Conservation (phyloP, 2,888 invertebrate species). For the Amphipoea oculea region DNA sequence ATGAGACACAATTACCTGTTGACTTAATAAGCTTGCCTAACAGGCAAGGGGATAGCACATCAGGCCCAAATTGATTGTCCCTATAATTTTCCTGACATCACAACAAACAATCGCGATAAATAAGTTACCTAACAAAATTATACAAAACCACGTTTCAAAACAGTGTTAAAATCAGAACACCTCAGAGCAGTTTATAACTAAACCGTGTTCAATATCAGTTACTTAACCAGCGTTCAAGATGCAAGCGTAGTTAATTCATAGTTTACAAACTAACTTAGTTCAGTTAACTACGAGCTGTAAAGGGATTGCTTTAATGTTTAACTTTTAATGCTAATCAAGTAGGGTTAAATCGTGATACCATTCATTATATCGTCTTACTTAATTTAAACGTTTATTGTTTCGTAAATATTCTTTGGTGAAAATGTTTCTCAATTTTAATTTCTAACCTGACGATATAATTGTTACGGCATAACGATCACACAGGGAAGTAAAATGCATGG, state of each 20-base stretch:
- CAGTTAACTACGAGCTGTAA: slow-evolving; percentile 30
- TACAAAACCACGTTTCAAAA: background rate
- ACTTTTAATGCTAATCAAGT: slow-evolving; percentile 30
- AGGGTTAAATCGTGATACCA: background rate
- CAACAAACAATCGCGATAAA: background rate
- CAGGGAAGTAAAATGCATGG: too few species aligned
- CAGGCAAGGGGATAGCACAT: too few species aligned
- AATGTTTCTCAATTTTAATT: too few species aligned
- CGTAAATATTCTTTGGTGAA: background rate
- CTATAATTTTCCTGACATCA: background rate
- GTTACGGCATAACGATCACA: too few species aligned
- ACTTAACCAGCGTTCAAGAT: slow-evolving; percentile 45
- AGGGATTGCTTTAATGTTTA: slow-evolving; percentile 42
- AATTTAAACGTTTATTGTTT: background rate
- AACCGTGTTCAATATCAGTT: slow-evolving; percentile 29
- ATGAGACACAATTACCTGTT: too few species aligned
- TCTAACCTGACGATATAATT: too few species aligned
- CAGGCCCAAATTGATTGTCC: background rate
- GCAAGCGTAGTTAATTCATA: slow-evolving; percentile 44
- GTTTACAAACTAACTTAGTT: slow-evolving; percentile 53
- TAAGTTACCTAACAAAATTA: background rate
- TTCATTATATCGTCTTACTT: background rate
- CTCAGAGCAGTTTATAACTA: slow-evolving; percentile 32
- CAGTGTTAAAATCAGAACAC: slow-evolving; percentile 1
- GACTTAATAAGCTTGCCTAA: too few species aligned